phyloP scores from a whole-genome alignment of 2,113 vertebrate genomes.

The Takifugu flavidus region DNA sequence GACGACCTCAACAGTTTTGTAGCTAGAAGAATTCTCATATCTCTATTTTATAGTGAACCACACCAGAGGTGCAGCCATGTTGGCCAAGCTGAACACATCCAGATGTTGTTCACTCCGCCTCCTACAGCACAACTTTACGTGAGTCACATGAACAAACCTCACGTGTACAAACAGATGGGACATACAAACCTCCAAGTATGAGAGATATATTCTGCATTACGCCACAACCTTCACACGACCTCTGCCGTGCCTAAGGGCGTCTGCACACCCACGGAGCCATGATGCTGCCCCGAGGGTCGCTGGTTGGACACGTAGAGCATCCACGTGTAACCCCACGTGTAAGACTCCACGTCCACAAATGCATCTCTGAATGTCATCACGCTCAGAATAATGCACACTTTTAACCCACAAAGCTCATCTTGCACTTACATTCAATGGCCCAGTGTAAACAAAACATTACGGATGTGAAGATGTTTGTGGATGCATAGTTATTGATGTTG shows the following conservation, averaged over 20 bases:
- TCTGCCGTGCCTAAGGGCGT: conserved; percentile 15
- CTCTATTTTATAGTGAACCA: too few relatives aligned
- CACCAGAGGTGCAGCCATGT: too few relatives aligned
- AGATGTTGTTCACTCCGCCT: neutral
- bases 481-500: too few relatives aligned
- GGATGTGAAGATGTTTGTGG: too few relatives aligned
- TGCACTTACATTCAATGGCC: too few relatives aligned
- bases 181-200: conserved; percentile 4
- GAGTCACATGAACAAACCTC: neutral
- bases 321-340: conserved; percentile 28
- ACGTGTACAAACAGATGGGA: neutral
- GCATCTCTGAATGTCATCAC: conserved; percentile 14
- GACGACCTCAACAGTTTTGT: too few relatives aligned
- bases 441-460: too few relatives aligned
- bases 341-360: conserved; percentile 2
- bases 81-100: neutral
- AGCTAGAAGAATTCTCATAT: too few relatives aligned
- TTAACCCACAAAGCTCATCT: neutral
- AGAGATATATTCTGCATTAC: conserved; percentile 2
- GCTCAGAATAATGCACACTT: neutral
- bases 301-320: conserved; percentile 23
- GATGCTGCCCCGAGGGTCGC: conserved; percentile 26
- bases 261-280: conserved; percentile 7
- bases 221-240: conserved; percentile 35
- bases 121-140: conserved; percentile 3